Conservation (phyloP, 2,797 vertebrate species). For the Melanotaenia boesemani region DNA sequence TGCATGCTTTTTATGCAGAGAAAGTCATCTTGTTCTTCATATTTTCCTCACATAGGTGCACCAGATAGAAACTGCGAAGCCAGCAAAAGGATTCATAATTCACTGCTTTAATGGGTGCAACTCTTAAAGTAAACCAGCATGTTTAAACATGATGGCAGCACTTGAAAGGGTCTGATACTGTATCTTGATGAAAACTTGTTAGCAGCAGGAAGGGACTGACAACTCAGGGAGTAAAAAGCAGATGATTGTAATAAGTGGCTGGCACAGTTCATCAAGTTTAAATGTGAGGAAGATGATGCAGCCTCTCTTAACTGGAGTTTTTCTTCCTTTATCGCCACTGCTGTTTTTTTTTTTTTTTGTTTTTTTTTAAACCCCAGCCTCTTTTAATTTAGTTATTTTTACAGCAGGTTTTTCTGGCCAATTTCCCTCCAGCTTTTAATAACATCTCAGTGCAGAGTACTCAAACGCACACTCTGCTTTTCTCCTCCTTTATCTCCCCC, state of each 20-base stretch:
- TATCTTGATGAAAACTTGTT: constrained; percentile 47
- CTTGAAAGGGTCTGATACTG: constrained; percentile 40
- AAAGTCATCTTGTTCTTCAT: constrained; percentile 5
- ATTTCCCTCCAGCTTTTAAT: constrained; percentile 55
- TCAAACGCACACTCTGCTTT: constrained; percentile 28
- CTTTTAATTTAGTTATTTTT: constrained; percentile 43
- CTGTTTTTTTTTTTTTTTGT: constrained; percentile 14
- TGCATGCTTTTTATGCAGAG: constrained; percentile 20
- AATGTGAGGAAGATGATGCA: constrained; percentile 20
- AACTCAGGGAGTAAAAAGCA: constrained; percentile 32
- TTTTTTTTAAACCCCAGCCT: constrained; percentile 19
- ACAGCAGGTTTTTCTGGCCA: constrained; percentile 28
- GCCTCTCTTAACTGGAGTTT: constrained; percentile 34
- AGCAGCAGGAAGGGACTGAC: constrained; percentile 25
- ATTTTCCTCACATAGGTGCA: constrained; percentile 30
- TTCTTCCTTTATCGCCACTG: constrained; percentile 41
- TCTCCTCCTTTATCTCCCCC: constrained; percentile 40
- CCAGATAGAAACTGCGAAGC: constrained; percentile 33
- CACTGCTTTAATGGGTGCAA: constrained; percentile 41
- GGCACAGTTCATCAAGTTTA: constrained; percentile 39
- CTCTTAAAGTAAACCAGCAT: constrained; percentile 28
- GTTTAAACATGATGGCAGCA: constrained; percentile 32
- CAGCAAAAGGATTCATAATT: constrained; percentile 36
- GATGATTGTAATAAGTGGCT: constrained; percentile 46
- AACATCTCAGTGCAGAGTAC: constrained; percentile 24